Percentiles rank a stretch among this genome's conserved stretches.
These are phyloP conservation scores for Chionoecetes opilio DNA, from an alignment of 1,140 invertebrate genomes.

Conservation along the genomic window DNA sequence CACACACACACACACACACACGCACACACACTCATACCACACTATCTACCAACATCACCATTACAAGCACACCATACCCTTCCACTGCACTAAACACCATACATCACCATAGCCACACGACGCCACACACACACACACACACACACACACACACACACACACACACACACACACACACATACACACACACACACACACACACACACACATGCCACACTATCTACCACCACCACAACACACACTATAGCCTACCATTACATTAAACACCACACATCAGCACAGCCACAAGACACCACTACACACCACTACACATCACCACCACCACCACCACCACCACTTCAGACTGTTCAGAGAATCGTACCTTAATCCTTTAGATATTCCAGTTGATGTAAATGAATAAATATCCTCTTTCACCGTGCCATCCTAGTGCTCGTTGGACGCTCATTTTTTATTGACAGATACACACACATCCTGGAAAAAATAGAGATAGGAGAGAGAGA, in stretches of 20 bases:
- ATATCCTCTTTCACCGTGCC: neutral
- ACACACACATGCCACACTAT: neutral
- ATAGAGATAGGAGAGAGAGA: neutral
- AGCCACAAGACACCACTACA: no score
- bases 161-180: neutral
- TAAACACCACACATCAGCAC: no score
- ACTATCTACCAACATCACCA: neutral
- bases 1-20: no score
- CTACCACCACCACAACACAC: neutral
- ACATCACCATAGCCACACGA: conserved; percentile 22
- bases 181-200: neutral
- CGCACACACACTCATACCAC: neutral
- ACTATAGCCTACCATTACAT: no score
- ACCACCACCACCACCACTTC: no score
- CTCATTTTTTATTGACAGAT: conserved; percentile 10
- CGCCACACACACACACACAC: no score
- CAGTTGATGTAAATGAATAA: neutral
- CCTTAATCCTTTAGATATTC: neutral
- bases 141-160: conserved; percentile 53
- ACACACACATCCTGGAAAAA: neutral
- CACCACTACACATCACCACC: no score
- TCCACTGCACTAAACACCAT: no score
- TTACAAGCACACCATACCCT: no score
- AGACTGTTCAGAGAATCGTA: neutral
- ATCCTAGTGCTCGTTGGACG: neutral